Percentiles rank a stretch among this genome's conserved stretches.
Conservation (phyloP, 2,888 invertebrate genomes). For the Platycheirus rosarum region DNA sequence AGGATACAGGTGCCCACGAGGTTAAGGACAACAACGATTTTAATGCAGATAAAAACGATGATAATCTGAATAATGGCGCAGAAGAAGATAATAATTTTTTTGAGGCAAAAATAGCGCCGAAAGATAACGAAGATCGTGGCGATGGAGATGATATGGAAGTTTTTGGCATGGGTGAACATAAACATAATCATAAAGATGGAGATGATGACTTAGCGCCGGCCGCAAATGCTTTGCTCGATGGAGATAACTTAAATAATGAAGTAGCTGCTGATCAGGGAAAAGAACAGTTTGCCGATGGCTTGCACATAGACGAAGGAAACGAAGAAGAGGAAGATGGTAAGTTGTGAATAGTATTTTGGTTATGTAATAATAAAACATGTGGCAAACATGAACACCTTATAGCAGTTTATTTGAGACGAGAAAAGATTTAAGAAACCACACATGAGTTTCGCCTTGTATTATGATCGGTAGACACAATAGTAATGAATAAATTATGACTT, state of each 20-base stretch:
- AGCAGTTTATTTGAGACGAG: too few relatives aligned
- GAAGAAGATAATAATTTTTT: conserved; percentile 80
- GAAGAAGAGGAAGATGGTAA: conserved; percentile 84
- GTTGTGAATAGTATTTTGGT: conserved; percentile 83
- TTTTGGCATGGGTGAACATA: conserved; percentile 74
- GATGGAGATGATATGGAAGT: conserved; percentile 78
- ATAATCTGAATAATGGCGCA: conserved; percentile 80
- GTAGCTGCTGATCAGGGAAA: conserved; percentile 83
- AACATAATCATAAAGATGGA: conserved; percentile 71
- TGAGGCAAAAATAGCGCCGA: conserved; percentile 75
- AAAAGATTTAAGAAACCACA: too few relatives aligned
- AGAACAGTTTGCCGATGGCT: conserved; percentile 80
- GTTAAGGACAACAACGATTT: conserved; percentile 80
- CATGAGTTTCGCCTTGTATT: too few relatives aligned
- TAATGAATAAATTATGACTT: too few relatives aligned
- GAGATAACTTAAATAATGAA: conserved; percentile 83
- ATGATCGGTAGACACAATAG: too few relatives aligned
- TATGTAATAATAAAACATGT: too few relatives aligned
- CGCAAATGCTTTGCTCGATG: conserved; percentile 78
- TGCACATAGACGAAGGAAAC: conserved; percentile 81
- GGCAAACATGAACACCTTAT: too few relatives aligned
- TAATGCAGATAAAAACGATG: conserved; percentile 77
- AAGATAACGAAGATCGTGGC: conserved; percentile 70
- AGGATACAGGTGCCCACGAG: conserved; percentile 82
- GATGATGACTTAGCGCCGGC: conserved; percentile 77